Evolutionary conservation across 2,888 invertebrate genomes (phyloP).

Genomic region (Cyclophora albipunctata): DNA sequence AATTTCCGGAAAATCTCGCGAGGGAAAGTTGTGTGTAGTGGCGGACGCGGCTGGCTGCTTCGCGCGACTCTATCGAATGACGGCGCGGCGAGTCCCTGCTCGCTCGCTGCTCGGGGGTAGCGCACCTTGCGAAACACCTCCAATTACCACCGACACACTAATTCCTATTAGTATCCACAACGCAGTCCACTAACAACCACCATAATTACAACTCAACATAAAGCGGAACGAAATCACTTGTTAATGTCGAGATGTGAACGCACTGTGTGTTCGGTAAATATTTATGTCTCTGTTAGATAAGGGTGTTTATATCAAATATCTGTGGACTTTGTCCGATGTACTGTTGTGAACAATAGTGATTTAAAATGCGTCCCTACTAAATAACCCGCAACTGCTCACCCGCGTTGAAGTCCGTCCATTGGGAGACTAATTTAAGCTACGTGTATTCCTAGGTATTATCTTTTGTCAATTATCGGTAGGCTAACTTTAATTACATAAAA

Average conservation of each 20-base stretch:
- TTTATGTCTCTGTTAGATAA: not conserved
- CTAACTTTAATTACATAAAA: too few relatives aligned
- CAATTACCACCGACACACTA: slow-evolving; percentile 28
- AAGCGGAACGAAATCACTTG: slow-evolving; percentile 5
- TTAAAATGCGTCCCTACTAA: too few relatives aligned
- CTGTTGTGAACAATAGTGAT: too few relatives aligned
- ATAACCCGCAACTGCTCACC: too few relatives aligned
- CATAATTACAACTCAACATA: slow-evolving; percentile 18
- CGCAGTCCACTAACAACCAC: slow-evolving; percentile 20
- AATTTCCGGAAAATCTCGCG: slow-evolving; percentile 23
- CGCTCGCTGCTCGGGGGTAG: slow-evolving; percentile 5
- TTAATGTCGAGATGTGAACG: slow-evolving; percentile 6
- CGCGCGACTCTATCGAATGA: slow-evolving; percentile 54
- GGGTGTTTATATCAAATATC: not conserved
- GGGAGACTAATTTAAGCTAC: too few relatives aligned
- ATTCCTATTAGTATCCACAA: slow-evolving; percentile 25
- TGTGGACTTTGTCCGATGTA: too few relatives aligned
- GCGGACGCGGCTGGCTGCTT: slow-evolving; percentile 41
- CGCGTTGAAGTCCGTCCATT: too few relatives aligned
- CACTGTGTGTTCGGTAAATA: slow-evolving; percentile 1
- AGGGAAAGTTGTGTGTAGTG: slow-evolving; percentile 39
- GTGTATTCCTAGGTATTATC: too few relatives aligned
- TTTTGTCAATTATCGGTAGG: too few relatives aligned
- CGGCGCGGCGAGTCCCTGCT: slow-evolving; percentile 27
- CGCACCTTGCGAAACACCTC: slow-evolving; percentile 25